These are phyloP conservation scores for Notarius lentiginosus DNA, from an alignment of 2,113 vertebrate genomes.

Conservation along the genomic window DNA sequence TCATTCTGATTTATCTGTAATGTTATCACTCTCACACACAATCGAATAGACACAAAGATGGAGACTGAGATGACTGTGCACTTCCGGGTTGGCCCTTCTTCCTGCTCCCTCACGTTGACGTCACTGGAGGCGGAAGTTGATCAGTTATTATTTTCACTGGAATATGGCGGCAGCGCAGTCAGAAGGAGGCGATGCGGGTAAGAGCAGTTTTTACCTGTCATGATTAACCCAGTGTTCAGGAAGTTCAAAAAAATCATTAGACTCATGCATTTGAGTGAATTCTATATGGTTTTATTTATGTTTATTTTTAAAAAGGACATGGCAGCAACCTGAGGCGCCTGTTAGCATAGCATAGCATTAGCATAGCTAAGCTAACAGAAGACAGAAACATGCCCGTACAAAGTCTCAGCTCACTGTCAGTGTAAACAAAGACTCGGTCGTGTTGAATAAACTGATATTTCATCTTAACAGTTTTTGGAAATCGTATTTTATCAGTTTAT, in stretches of 20 bases:
- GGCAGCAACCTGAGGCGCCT: neutral
- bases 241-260: no score
- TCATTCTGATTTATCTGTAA: neutral
- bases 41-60: no score
- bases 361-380: neutral
- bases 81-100: neutral
- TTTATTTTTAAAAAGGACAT: no score
- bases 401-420: constrained; percentile 15
- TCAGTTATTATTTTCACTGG: constrained; percentile 35
- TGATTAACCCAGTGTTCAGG: no score
- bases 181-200: constrained; percentile 61
- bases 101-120: constrained; percentile 11
- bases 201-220: neutral
- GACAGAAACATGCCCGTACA: constrained; percentile 49
- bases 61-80: neutral
- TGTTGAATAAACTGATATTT: neutral
- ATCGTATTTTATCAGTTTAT: neutral
- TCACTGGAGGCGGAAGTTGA: constrained; percentile 53
- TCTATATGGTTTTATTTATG: neutral
- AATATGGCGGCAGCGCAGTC: constrained; percentile 72
- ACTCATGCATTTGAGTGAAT: neutral
- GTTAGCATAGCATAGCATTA: constrained; percentile 20
- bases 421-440: neutral
- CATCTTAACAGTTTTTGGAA: neutral
- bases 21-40: neutral